A percentile compares a stretch with the other conserved stretches of the same genome.
phyloP scores from a whole-genome alignment of 92 coral and sea anemone species.

The Pocillopora grandis region DNA sequence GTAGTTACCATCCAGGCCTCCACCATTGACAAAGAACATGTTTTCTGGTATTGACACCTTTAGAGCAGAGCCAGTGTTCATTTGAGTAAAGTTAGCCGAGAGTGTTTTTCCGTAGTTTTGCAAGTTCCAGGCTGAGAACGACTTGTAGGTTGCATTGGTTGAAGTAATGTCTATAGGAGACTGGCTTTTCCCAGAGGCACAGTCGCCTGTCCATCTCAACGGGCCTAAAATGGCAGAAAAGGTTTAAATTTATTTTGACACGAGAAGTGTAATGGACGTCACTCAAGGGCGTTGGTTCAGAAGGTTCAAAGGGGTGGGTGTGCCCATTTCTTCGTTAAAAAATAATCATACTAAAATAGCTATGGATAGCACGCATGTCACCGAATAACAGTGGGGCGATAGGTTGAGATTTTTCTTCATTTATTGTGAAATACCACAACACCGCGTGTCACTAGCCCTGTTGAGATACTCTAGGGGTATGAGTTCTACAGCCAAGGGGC shows the following conservation, averaged over 20 bases:
- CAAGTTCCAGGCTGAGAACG: conserved; percentile 7
- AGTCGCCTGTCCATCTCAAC: conserved; percentile 27
- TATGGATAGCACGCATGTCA: too few relatives aligned
- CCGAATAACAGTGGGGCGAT: too few relatives aligned
- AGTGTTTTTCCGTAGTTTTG: conserved; percentile 10
- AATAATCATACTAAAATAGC: too few relatives aligned
- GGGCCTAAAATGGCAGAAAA: conserved; percentile 40
- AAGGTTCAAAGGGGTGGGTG: too few relatives aligned
- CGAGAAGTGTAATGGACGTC: too few relatives aligned
- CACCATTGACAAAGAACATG: conserved; percentile 45
- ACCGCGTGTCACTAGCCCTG: too few relatives aligned
- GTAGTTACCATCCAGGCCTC: conserved; percentile 50
- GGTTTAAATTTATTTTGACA: background rate
- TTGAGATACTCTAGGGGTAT: too few relatives aligned
- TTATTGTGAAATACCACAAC: too few relatives aligned
- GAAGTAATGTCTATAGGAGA: conserved; percentile 53
- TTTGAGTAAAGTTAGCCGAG: background rate
- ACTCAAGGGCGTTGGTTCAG: too few relatives aligned
- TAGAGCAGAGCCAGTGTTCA: conserved; percentile 42
- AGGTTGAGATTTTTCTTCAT: too few relatives aligned
- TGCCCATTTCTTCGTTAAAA: too few relatives aligned
- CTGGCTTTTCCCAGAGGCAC: conserved; percentile 21
- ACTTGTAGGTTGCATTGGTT: conserved; percentile 11
- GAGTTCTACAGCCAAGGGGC: too few relatives aligned
- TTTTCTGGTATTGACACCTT: background rate